Evolutionary conservation across 2,797 vertebrate species (phyloP).

Genomic region (Chelonia mydas): DNA sequence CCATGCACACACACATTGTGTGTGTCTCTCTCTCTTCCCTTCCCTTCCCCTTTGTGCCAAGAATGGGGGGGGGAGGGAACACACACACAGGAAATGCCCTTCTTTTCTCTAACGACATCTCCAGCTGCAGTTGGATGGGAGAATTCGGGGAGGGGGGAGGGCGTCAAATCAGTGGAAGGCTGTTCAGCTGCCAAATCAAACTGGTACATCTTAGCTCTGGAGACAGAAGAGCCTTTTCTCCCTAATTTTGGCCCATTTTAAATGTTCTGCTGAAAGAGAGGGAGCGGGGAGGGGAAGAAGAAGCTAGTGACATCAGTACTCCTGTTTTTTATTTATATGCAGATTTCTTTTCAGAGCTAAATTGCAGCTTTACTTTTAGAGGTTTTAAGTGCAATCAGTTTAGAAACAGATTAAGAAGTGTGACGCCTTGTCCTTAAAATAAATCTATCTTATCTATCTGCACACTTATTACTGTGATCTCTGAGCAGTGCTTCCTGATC

Average conservation of each 20-base stretch:
- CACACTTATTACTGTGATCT: not conserved
- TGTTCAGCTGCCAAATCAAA: constrained; percentile 84
- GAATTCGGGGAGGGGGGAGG: constrained; percentile 71
- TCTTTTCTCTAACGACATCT: constrained; percentile 79
- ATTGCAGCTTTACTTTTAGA: not conserved
- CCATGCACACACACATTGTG: constrained; percentile 21
- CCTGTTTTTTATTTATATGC: constrained; percentile 46
- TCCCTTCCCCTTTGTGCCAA: constrained; percentile 80
- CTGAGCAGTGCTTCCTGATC: not conserved
- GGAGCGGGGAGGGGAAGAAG: constrained; percentile 13
- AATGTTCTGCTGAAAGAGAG: constrained; percentile 37
- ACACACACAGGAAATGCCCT: constrained; percentile 82
- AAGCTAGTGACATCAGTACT: constrained; percentile 61
- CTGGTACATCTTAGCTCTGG: constrained; percentile 83
- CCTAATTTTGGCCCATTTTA: constrained; percentile 62
- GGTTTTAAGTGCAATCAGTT: not conserved
- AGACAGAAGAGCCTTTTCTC: constrained; percentile 80
- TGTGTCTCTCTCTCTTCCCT: constrained; percentile 65
- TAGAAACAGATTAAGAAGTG: not conserved
- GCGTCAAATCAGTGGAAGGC: constrained; percentile 84
- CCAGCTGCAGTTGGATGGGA: constrained; percentile 80
- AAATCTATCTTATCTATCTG: not conserved
- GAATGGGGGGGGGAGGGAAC: constrained; percentile 76
- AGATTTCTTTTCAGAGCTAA: constrained; percentile 17
- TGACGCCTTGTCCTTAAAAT: not conserved